Percentiles rank a stretch among this genome's conserved stretches.
phyloP scores from a whole-genome alignment of 2,797 vertebrate species.

The Mareca strepera region DNA sequence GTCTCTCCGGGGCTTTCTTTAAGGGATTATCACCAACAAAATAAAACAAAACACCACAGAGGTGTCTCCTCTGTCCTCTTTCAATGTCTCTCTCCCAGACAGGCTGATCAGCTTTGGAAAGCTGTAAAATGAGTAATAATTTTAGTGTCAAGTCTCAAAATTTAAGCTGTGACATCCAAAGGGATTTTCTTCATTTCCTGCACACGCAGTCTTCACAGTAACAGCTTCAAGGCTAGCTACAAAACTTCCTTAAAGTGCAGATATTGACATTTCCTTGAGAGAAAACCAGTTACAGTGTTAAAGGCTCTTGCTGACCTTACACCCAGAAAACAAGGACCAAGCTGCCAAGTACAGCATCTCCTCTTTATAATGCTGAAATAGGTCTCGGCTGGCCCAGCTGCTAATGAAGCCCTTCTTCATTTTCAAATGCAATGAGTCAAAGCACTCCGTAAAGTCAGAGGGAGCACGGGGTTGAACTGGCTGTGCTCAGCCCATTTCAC shows the following conservation, averaged over 20 bases:
- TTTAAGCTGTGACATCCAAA: not conserved
- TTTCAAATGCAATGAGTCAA: not conserved
- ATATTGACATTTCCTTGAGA: not conserved
- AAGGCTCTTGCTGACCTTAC: not conserved
- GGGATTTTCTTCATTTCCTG: not conserved
- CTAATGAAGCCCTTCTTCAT: not conserved
- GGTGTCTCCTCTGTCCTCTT: too few species aligned
- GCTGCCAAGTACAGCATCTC: not conserved
- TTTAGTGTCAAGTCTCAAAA: not conserved
- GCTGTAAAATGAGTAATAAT: not conserved
- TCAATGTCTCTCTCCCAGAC: not conserved
- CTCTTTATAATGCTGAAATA: not conserved
- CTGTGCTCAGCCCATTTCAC: not conserved
- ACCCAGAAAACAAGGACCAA: not conserved
- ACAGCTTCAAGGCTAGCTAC: not conserved
- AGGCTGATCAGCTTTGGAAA: not conserved
- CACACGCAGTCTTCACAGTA: not conserved
- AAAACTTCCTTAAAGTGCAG: not conserved
- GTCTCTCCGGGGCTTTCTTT: not conserved
- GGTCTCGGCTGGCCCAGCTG: too few species aligned
- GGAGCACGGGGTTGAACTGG: not conserved
- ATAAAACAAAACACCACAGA: not conserved
- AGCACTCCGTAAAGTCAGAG: not conserved
- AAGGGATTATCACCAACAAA: not conserved
- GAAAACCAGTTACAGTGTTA: not conserved